Conservation (phyloP, 2,797 vertebrate species). For the Margarornis squamiger region DNA sequence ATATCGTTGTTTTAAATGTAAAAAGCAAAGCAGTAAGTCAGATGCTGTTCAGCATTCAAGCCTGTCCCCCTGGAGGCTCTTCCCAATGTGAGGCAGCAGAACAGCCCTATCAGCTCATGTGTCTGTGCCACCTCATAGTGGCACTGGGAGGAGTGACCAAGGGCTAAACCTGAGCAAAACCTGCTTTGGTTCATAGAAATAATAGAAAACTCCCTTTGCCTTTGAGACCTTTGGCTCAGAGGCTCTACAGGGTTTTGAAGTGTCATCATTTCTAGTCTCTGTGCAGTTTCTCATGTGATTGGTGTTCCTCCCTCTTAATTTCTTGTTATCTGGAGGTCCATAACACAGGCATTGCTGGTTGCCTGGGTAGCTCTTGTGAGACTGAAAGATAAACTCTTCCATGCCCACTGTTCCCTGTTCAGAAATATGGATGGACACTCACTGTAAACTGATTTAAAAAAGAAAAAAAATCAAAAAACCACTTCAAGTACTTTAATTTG, state of each 20-base stretch:
- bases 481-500: neutral
- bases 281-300: neutral
- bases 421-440: neutral
- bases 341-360: neutral
- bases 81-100: neutral
- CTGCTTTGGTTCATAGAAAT: neutral
- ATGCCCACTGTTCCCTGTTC: neutral
- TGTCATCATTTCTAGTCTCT: neutral
- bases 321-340: neutral
- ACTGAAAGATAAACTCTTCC: neutral
- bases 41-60: neutral
- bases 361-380: neutral
- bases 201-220: neutral
- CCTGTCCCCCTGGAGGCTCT: neutral
- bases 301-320: neutral
- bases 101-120: neutral
- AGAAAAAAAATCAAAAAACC: accelerated
- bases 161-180: neutral
- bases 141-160: neutral
- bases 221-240: neutral
- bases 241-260: neutral
- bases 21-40: neutral
- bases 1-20: neutral
- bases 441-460: neutral
- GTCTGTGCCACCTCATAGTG: neutral